phyloP scores from a whole-genome alignment of 2,888 invertebrate genomes.

The Saturnia japonica region DNA sequence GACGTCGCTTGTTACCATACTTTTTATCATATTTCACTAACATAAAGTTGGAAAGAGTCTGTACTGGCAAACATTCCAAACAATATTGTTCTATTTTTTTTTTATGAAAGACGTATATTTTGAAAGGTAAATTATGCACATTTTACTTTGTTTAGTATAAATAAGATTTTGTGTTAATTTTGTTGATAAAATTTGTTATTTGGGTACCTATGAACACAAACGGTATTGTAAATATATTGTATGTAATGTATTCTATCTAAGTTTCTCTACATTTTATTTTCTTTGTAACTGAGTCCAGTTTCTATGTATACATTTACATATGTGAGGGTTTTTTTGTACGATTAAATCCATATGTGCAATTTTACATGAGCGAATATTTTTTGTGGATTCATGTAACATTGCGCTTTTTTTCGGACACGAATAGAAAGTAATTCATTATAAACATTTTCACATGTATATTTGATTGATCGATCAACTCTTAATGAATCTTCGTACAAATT shows the following conservation, averaged over 20 bases:
- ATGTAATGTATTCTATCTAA: not conserved
- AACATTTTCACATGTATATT: not conserved
- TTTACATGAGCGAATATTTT: too few relatives aligned
- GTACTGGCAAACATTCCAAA: not conserved
- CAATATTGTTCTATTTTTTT: not conserved
- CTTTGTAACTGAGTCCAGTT: too few relatives aligned
- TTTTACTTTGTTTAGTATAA: not conserved
- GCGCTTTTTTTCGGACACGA: too few relatives aligned
- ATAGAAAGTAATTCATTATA: not conserved
- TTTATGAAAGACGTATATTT: not conserved
- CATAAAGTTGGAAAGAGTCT: not conserved
- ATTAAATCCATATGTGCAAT: too few relatives aligned
- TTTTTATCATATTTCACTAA: slow-evolving; percentile 13
- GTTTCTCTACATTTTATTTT: too few relatives aligned
- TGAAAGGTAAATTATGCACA: not conserved
- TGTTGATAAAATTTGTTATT: not conserved
- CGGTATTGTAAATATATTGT: not conserved
- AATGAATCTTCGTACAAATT: not conserved
- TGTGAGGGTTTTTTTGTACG: too few relatives aligned
- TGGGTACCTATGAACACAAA: not conserved
- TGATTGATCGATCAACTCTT: not conserved
- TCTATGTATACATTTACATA: not conserved
- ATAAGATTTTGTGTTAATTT: not conserved
- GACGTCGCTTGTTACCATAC: slow-evolving; percentile 13
- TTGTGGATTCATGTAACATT: too few relatives aligned